Evolutionary conservation across 2,888 invertebrate species (phyloP).

Genomic region (Amblyteles armatorius): DNA sequence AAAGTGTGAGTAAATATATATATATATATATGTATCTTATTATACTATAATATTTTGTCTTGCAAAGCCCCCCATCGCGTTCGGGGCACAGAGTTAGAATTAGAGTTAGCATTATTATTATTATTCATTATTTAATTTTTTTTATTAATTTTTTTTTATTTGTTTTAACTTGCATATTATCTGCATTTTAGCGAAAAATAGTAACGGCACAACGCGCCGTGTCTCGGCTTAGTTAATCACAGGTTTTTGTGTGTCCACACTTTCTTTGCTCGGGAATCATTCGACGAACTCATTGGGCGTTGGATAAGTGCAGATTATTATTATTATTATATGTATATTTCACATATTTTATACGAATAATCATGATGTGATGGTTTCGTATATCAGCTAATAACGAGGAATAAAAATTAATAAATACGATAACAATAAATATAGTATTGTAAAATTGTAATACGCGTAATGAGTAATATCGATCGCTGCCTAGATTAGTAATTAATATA

Average conservation of each 20-base stretch:
- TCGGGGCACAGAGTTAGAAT: conserved; percentile 36
- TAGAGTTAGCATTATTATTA: conserved; percentile 62
- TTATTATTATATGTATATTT: conserved; percentile 42
- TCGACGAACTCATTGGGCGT: conserved; percentile 64
- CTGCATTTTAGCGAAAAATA: conserved; percentile 66
- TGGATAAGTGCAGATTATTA: conserved; percentile 44
- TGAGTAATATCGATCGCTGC: conserved; percentile 70
- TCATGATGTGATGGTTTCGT: conserved; percentile 53
- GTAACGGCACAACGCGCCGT: conserved; percentile 65
- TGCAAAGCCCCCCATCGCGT: conserved; percentile 52
- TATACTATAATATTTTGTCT: conserved; percentile 54
- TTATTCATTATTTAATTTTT: conserved; percentile 57
- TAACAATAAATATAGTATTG: conserved; percentile 65
- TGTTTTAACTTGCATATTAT: conserved; percentile 45
- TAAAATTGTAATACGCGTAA: conserved; percentile 61
- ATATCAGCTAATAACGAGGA: conserved; percentile 62
- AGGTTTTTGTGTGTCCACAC: conserved; percentile 67
- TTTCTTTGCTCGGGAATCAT: conserved; percentile 56
- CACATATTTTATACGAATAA: conserved; percentile 51
- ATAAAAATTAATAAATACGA: conserved; percentile 64
- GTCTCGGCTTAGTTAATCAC: conserved; percentile 67
- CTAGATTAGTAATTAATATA: conserved; percentile 61
- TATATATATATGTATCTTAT: conserved; percentile 40
- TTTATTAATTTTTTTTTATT: conserved; percentile 38
- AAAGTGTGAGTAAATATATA: conserved; percentile 37